Evolutionary conservation across 1,140 invertebrate species (phyloP), one percentile per base, ranked within the genome.

Genomic region (Laupala kohalensis): DNA sequence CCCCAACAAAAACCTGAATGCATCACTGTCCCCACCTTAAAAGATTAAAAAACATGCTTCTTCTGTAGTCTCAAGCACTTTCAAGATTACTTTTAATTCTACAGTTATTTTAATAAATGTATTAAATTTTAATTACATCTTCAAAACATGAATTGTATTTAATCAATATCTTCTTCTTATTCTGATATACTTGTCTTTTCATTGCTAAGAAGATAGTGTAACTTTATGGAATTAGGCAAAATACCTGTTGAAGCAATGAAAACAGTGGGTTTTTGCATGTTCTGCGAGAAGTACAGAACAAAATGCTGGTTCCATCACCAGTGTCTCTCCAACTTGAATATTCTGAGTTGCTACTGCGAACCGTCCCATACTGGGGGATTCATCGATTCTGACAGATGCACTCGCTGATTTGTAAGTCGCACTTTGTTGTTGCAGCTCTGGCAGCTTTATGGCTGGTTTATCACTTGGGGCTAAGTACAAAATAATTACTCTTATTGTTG

Each of bases 171-270:
- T n/a, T n/a, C n/a, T n/a, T n/a, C n/a, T n/a, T n/a, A n/a, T n/a
- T n/a, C n/a, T n/a, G n/a, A n/a, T n/a, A n/a, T n/a, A n/a, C n/a
- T n/a, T n/a, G n/a, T n/a, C n/a, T n/a, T n/a, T n/a, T n/a, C n/a
- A n/a, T n/a, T n/a, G n/a, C n/a, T n/a, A n/a, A n/a, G n/a, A n/a
- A n/a, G n/a, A n/a, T n/a, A n/a, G n/a, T n/a, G n/a, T n/a, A n/a
- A n/a, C n/a, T n/a, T n/a, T n/a, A n/a, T n/a, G n/a, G n/a, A n/a
- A n/a, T n/a, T n/a, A n/a, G n/a, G n/a, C n/a, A n/a, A n/a, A n/a
- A n/a, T 83, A 87, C 84, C 87, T 86, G 63, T 81, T 78, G 76
- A 94, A 90, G 79, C 95, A 98, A 74, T 92, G 82, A 75, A 92
- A 89, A 76, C 91, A 93, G 79, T 92, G 87, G n/a, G 85, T 87